Conservation (phyloP, 2,113 vertebrate genomes). For the Indri indri region DNA sequence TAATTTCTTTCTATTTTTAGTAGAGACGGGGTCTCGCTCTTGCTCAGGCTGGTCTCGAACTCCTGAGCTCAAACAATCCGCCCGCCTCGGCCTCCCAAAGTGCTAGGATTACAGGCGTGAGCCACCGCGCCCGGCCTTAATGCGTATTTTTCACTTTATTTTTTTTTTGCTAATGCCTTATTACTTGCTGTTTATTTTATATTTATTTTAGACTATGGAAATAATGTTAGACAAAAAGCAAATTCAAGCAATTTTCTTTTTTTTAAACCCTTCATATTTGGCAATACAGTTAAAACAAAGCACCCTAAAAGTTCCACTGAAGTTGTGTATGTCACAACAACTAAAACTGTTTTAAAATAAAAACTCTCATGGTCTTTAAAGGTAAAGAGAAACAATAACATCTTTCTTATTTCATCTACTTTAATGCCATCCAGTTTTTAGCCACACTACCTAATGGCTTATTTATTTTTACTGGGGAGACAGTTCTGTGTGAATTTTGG, state of each 20-base stretch:
- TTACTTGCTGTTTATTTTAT: too few species aligned
- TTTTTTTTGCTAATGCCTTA: too few species aligned
- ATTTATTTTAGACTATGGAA: too few species aligned
- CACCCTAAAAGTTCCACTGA: neutral
- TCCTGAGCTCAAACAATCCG: too few species aligned
- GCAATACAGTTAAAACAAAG: neutral
- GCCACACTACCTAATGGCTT: neutral
- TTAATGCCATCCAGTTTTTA: conserved; percentile 5
- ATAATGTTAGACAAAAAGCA: too few species aligned
- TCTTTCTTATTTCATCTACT: neutral
- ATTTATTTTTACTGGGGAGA: neutral
- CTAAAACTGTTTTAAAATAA: neutral
- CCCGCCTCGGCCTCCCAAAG: too few species aligned
- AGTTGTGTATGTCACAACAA: neutral
- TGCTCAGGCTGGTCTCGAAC: too few species aligned
- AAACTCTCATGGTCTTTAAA: neutral
- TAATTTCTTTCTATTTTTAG: too few species aligned
- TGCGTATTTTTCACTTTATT: too few species aligned
- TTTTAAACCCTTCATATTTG: neutral
- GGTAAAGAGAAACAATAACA: neutral
- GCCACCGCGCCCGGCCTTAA: too few species aligned
- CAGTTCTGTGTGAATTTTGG: neutral
- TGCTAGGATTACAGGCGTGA: too few species aligned
- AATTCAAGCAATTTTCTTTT: neutral
- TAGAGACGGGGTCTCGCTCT: too few species aligned